Percentiles rank a stretch among this genome's conserved stretches.
Evolutionary conservation across 2,113 vertebrate genomes (phyloP).

Genomic region (Pelodiscus sinensis): DNA sequence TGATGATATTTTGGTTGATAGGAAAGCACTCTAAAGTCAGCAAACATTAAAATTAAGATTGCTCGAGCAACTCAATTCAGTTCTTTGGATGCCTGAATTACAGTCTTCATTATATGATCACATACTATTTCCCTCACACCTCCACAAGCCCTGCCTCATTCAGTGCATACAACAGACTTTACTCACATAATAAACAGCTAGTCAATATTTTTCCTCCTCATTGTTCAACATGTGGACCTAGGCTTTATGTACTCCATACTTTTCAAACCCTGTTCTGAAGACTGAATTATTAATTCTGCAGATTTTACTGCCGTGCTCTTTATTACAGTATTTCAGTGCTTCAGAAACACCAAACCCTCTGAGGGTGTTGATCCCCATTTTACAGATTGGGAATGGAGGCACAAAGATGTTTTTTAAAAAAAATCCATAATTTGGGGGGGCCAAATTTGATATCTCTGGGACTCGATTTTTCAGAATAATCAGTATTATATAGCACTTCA

Average conservation of each 20-base stretch:
- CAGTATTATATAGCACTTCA: not conserved
- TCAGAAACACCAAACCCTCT: not conserved
- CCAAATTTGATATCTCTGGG: not conserved
- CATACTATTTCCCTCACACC: not conserved
- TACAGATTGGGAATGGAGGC: not conserved
- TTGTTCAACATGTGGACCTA: conserved; percentile 31
- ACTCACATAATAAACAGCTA: not conserved
- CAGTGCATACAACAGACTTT: not conserved
- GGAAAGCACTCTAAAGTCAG: not conserved
- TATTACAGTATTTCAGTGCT: conserved; percentile 3
- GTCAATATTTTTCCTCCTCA: conserved; percentile 4
- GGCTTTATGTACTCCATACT: conserved; percentile 32
- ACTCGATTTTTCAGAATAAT: fast-evolving
- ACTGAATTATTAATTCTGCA: conserved; percentile 49
- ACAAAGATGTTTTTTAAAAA: not conserved
- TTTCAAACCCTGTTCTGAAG: conserved; percentile 35
- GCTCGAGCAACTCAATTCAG: not conserved
- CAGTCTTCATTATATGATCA: not conserved
- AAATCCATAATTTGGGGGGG: not conserved
- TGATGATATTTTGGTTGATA: not conserved
- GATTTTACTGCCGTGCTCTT: conserved; percentile 46
- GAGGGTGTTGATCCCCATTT: not conserved
- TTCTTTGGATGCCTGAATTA: not conserved
- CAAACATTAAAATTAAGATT: not conserved
- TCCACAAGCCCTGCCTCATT: not conserved